These are phyloP conservation scores for Chaetophractus vellerosus DNA, from an alignment of 2,797 vertebrate species.

Conservation along the genomic window DNA sequence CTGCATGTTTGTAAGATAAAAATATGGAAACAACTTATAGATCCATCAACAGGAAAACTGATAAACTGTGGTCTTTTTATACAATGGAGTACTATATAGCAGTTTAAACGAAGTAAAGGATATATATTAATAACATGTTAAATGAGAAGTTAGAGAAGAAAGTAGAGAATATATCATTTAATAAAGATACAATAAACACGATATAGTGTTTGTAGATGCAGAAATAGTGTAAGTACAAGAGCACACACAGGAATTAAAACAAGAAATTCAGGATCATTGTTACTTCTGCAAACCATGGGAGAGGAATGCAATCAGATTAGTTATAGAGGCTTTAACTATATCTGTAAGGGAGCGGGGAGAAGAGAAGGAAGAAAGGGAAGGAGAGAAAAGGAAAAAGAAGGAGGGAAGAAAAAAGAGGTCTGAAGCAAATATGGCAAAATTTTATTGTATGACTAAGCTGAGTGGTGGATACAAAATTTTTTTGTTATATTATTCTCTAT, in stretches of 20 bases:
- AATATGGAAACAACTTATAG: conserved; percentile 17
- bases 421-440: neutral
- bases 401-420: neutral
- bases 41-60: neutral
- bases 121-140: neutral
- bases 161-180: neutral
- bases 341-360: neutral
- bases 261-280: neutral
- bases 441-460: neutral
- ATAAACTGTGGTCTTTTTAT: conserved; percentile 10
- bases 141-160: conserved; percentile 16
- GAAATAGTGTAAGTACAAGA: neutral
- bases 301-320: neutral
- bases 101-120: conserved; percentile 1
- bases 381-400: neutral
- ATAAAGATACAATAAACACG: conserved; percentile 4
- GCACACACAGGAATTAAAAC: neutral
- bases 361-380: neutral
- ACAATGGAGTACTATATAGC: neutral
- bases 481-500: neutral
- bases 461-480: neutral
- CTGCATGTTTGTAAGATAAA: neutral
- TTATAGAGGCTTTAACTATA: neutral
- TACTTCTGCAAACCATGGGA: neutral
- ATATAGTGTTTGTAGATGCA: neutral